phyloP scores from a whole-genome alignment of 2,113 vertebrate genomes.

The Hippocampus guttulatus region DNA sequence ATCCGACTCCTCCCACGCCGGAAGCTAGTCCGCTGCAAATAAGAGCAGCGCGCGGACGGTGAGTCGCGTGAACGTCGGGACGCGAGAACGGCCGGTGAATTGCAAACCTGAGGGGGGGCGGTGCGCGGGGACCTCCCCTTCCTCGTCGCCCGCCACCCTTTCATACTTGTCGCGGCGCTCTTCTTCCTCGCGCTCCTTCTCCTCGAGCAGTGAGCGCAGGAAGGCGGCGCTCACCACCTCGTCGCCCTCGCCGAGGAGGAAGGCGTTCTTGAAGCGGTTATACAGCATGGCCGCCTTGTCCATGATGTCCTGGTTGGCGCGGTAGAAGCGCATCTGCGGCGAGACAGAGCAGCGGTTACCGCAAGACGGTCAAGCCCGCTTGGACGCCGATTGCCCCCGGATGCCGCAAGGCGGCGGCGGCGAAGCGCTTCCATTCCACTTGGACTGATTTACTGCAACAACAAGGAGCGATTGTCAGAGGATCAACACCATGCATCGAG shows the following conservation, averaged over 20 bases:
- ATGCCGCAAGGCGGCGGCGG: too few relatives aligned
- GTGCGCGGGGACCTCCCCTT: not conserved
- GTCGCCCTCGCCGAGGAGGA: constrained; percentile 88
- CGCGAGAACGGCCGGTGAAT: too few relatives aligned
- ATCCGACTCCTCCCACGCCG: not conserved
- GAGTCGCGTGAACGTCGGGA: not conserved
- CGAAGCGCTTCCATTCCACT: too few relatives aligned
- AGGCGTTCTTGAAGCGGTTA: constrained; percentile 94
- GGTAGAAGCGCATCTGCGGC: constrained; percentile 84
- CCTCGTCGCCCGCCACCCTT: constrained; percentile 12
- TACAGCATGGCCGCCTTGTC: constrained; percentile 95
- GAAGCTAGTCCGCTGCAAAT: not conserved
- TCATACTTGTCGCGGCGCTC: constrained; percentile 47
- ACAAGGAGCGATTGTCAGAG: too few relatives aligned
- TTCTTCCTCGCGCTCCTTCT: constrained; percentile 83
- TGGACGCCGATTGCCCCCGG: too few relatives aligned
- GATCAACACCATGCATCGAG: too few relatives aligned
- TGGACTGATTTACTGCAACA: too few relatives aligned
- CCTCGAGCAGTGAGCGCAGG: constrained; percentile 85
- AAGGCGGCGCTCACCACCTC: constrained; percentile 86
- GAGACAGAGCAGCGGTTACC: not conserved
- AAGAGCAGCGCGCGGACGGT: not conserved
- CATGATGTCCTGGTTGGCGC: constrained; percentile 88
- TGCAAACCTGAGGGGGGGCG: not conserved
- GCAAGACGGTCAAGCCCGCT: too few relatives aligned